phyloP scores from a whole-genome alignment of 2,113 vertebrate genomes.

The Dicrurus megarhynchus region DNA sequence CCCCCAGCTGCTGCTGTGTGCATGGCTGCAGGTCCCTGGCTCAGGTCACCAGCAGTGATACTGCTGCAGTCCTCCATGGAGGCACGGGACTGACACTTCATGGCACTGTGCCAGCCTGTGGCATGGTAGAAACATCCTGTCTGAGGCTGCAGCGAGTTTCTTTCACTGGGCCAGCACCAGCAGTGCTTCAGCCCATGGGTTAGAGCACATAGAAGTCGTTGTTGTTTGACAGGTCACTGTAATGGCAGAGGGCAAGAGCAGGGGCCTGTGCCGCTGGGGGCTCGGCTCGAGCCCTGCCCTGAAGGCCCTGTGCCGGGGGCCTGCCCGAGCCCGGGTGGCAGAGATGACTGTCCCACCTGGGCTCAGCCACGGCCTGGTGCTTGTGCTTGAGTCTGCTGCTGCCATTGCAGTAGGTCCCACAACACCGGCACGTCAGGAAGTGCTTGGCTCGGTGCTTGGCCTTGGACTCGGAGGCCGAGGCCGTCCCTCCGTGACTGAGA shows the following conservation, averaged over 20 bases:
- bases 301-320: slow-evolving; percentile 3
- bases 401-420: slow-evolving; percentile 71
- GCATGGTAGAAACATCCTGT: neutral
- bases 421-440: slow-evolving; percentile 73
- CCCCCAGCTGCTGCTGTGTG: neutral
- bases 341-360: slow-evolving; percentile 70
- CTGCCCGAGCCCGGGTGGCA: slow-evolving; percentile 56
- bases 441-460: slow-evolving; percentile 56
- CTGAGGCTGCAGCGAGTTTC: neutral
- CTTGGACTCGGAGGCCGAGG: neutral
- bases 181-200: neutral
- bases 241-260: slow-evolving; percentile 68
- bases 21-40: neutral
- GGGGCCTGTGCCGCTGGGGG: slow-evolving; percentile 39
- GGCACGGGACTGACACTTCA: neutral
- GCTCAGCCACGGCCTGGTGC: slow-evolving; percentile 54
- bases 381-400: slow-evolving; percentile 63
- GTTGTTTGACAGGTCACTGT: slow-evolving; percentile 78
- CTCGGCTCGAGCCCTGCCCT: slow-evolving; percentile 39
- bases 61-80: neutral
- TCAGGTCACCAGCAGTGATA: neutral
- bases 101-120: fast-evolving
- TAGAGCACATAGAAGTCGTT: slow-evolving; percentile 79
- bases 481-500: neutral
- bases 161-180: neutral